Conservation (phyloP, 2,888 invertebrate genomes). For the Drosophila nigricruria region DNA sequence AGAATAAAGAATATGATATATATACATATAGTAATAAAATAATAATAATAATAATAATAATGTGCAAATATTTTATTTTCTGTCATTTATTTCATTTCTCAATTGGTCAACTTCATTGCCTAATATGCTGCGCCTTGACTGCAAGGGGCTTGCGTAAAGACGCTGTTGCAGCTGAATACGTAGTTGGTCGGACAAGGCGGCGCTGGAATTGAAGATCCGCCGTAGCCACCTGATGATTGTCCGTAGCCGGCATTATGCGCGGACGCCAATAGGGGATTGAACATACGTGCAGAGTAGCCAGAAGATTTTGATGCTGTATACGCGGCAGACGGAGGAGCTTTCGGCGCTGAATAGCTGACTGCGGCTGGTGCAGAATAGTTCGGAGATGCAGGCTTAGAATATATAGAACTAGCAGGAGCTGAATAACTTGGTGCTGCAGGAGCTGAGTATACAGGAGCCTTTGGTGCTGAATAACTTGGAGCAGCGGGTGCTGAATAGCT, state of each 20-base stretch:
- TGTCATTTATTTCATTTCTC: slow-evolving; percentile 30
- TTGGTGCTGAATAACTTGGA: slow-evolving; percentile 4
- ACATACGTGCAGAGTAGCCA: slow-evolving; percentile 60
- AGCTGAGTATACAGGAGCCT: slow-evolving; percentile 38
- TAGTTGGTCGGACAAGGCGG: slow-evolving; percentile 62
- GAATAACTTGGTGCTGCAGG: slow-evolving; percentile 18
- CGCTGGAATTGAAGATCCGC: slow-evolving; percentile 50
- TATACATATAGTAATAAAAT: too few species aligned
- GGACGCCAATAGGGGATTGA: slow-evolving; percentile 47
- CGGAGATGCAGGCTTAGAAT: background rate
- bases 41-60: too few species aligned
- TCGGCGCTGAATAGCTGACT: slow-evolving; percentile 26
- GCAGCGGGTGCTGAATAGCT: slow-evolving; percentile 25
- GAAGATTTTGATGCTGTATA: slow-evolving; percentile 27
- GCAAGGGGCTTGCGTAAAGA: slow-evolving; percentile 55
- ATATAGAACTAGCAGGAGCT: slow-evolving; percentile 5
- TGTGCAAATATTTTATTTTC: background rate
- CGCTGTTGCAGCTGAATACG: slow-evolving; percentile 61
- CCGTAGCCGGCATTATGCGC: slow-evolving; percentile 41
- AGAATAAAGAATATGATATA: too few species aligned
- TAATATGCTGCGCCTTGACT: slow-evolving; percentile 50
- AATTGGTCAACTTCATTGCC: background rate
- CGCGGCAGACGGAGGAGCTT: slow-evolving; percentile 19
- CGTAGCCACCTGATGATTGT: slow-evolving; percentile 22
- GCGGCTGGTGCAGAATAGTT: slow-evolving; percentile 27